Base-by-base conservation (phyloP, 2,888 invertebrate genomes). In the Caenorhabditis japonica region DNA sequence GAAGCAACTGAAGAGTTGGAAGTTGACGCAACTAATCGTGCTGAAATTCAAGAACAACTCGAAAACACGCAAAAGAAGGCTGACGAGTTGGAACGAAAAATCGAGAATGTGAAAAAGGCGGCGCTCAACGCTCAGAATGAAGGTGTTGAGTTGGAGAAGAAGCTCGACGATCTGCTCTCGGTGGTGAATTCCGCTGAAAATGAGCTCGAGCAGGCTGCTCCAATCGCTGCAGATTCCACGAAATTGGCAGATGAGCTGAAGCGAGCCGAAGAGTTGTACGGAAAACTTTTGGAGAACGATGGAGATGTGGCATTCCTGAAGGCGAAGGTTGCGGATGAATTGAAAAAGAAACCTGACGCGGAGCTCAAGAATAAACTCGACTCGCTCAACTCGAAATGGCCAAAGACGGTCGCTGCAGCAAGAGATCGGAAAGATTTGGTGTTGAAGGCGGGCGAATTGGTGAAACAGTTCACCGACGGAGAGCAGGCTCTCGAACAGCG, bases 301-400 rank as follows among this genome's bases (percentile, higher is more conserved):
- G 92, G 95, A 0, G 94, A 95, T 79, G 94, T 95, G 92, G 90
- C 96, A 1, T 43, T 75, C 53, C 23, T 71, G n/a, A 75, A 61
- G 44, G 70, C 76, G 1, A 75, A 71, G 19, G 92, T 79, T 90
- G 90, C 76, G 0, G 80, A 80, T 12, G 72, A 79, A 12, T 55
- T 82, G 23, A 69, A 71, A 41, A 79, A 76, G 51, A 75, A 70
- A 79, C 91, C 92, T 69, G 90, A 91, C 30, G 89, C 93, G 0
- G 92, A 92, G 85, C 59, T 88, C 60, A 73, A 81, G 55, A 91
- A 92, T 51, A 94, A 94, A 85, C 89, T 97, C 58, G 95, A 95
- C 85, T 92, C 93, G 15, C 93, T 97, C 84, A 93, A 94, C 88
- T 91, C 92, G 27, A 93, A 93, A 79, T 97, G 95, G 96, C 94